Evolutionary conservation across 2,797 vertebrate species (phyloP).

Genomic region (Lycodopsis pacificus): DNA sequence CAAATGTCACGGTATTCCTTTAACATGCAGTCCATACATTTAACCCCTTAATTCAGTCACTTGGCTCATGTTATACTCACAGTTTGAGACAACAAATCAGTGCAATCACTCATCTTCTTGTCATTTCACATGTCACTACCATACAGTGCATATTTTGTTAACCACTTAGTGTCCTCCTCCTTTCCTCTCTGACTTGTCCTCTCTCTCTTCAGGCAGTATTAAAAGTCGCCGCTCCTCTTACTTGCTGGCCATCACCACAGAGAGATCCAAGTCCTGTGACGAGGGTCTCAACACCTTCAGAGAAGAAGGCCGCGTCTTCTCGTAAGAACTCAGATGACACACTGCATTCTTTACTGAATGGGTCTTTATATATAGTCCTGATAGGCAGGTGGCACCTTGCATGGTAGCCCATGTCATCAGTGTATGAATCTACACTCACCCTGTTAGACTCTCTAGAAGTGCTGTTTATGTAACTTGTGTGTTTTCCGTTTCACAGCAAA

Average conservation of each 20-base stretch:
- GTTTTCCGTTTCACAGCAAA: constrained; percentile 83
- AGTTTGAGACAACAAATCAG: not conserved
- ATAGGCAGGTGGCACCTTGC: too few species aligned
- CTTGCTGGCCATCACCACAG: constrained; percentile 93
- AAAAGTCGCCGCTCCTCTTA: constrained; percentile 95
- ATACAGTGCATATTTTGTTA: not conserved
- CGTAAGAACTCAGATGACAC: constrained; percentile 77
- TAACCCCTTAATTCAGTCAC: constrained; percentile 14
- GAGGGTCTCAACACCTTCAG: constrained; percentile 95
- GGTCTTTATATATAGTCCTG: not conserved
- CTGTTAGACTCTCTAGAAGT: not conserved
- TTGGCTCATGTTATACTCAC: not conserved
- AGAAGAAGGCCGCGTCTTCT: constrained; percentile 89
- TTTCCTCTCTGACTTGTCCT: not conserved
- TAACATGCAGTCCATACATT: not conserved
- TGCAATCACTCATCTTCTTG: not conserved
- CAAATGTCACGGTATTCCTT: constrained; percentile 21
- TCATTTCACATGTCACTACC: not conserved
- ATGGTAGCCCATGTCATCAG: too few species aligned
- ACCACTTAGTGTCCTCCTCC: not conserved
- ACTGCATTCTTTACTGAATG: not conserved
- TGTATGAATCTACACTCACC: not conserved
- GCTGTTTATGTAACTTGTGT: not conserved
- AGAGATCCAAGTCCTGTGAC: constrained; percentile 97
- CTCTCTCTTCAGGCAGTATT: constrained; percentile 86